These are phyloP conservation scores for Bubalus kerabau DNA, from an alignment of 2,113 vertebrate species.

Conservation along the genomic window DNA sequence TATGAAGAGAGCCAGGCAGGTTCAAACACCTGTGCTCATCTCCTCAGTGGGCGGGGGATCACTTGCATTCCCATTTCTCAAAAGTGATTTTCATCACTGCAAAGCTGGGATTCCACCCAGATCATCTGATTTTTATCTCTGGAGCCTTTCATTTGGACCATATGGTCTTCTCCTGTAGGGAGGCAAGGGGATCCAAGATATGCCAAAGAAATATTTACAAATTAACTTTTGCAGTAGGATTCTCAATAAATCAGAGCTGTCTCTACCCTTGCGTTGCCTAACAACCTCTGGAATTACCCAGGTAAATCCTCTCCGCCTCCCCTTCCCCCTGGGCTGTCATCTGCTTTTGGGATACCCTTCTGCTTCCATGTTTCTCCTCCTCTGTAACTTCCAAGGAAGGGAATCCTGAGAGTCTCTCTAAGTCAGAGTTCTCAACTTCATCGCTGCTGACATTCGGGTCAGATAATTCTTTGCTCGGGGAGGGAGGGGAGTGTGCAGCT, in stretches of 20 bases:
- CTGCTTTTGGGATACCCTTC: background rate
- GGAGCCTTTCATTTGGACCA: slow-evolving; percentile 37
- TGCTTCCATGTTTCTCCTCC: background rate
- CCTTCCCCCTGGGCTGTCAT: background rate
- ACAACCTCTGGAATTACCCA: background rate
- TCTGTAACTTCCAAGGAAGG: background rate
- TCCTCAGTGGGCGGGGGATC: background rate
- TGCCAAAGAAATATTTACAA: slow-evolving; percentile 53
- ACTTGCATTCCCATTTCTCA: background rate
- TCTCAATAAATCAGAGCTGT: background rate
- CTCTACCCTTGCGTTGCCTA: background rate
- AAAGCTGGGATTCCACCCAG: slow-evolving; percentile 32
- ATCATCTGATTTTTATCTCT: slow-evolving; percentile 45
- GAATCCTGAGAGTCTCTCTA: background rate
- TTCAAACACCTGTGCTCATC: background rate
- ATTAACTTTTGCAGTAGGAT: slow-evolving; percentile 36
- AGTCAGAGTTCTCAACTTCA: background rate
- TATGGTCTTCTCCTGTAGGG: slow-evolving; percentile 48
- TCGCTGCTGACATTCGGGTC: background rate
- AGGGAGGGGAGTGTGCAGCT: background rate
- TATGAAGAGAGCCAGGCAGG: background rate
- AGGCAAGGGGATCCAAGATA: slow-evolving; percentile 32
- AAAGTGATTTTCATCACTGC: slow-evolving; percentile 23
- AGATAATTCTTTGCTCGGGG: background rate
- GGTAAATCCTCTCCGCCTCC: background rate